Percentiles rank a stretch among this genome's conserved stretches.
These are phyloP conservation scores for Ptychochromis oligacanthus DNA, from an alignment of 2,113 vertebrate species.

Conservation along the genomic window DNA sequence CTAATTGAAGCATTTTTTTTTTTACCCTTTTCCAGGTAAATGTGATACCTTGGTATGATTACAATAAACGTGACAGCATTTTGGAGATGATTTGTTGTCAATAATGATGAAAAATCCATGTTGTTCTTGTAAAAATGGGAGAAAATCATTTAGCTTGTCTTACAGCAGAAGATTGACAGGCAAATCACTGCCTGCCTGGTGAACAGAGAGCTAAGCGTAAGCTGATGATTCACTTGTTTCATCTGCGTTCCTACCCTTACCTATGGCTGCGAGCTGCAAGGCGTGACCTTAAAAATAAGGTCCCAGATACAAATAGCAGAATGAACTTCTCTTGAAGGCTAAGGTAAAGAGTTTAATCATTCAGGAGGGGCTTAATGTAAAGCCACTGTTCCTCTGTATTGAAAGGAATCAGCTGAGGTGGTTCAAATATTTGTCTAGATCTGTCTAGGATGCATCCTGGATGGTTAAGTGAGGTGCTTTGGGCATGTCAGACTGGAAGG, in stretches of 20 bases:
- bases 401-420: not conserved
- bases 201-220: not conserved
- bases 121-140: not conserved
- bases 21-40: not conserved
- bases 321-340: not conserved
- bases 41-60: not conserved
- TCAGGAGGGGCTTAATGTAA: not conserved
- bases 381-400: not conserved
- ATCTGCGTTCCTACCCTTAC: not conserved
- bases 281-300: not conserved
- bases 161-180: not conserved
- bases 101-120: not conserved
- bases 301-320: not conserved
- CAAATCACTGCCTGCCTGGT: not conserved
- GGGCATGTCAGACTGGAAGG: rapidly evolving
- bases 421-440: not conserved
- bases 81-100: too few relatives aligned
- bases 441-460: not conserved
- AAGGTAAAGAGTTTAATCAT: not conserved
- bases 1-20: not conserved
- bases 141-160: not conserved
- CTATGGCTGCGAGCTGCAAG: not conserved
- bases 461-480: not conserved
- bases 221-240: not conserved
- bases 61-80: not conserved